Conservation (phyloP, 1,140 invertebrate genomes). For the Pseudomyrmex flavicornis region DNA sequence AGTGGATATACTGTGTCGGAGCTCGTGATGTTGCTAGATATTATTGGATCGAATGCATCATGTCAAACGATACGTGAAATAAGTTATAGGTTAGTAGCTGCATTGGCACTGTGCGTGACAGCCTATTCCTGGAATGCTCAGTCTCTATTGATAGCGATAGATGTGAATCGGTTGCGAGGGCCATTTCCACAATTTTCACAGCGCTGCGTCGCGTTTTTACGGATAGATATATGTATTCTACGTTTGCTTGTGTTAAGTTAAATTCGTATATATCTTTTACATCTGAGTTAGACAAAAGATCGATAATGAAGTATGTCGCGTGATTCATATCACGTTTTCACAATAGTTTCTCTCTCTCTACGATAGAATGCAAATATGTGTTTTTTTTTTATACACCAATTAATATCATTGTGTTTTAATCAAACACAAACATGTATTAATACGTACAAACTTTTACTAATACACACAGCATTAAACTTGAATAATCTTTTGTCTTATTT, state of each 20-base stretch:
- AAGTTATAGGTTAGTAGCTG: conserved; percentile 86
- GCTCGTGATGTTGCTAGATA: conserved; percentile 79
- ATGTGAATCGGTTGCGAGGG: conserved; percentile 67
- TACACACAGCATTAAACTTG: neutral
- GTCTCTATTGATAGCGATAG: conserved; percentile 71
- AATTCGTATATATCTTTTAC: neutral
- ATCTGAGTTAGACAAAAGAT: neutral
- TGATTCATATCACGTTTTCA: neutral
- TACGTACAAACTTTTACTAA: neutral
- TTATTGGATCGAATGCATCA: conserved; percentile 87
- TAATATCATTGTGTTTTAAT: no score
- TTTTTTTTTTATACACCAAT: neutral
- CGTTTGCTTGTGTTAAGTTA: neutral
- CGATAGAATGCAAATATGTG: neutral
- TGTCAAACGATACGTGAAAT: conserved; percentile 86
- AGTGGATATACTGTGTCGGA: conserved; percentile 59
- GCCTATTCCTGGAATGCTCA: conserved; percentile 83
- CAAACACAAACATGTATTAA: neutral
- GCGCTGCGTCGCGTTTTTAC: neutral
- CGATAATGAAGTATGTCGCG: neutral
- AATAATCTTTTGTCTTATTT: neutral
- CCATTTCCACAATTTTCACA: conserved; percentile 50
- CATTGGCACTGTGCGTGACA: conserved; percentile 85
- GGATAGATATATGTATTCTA: no score
- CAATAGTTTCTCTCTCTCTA: no score